phyloP scores from a whole-genome alignment of 2,797 vertebrate genomes.

The Aselliscus stoliczkanus region DNA sequence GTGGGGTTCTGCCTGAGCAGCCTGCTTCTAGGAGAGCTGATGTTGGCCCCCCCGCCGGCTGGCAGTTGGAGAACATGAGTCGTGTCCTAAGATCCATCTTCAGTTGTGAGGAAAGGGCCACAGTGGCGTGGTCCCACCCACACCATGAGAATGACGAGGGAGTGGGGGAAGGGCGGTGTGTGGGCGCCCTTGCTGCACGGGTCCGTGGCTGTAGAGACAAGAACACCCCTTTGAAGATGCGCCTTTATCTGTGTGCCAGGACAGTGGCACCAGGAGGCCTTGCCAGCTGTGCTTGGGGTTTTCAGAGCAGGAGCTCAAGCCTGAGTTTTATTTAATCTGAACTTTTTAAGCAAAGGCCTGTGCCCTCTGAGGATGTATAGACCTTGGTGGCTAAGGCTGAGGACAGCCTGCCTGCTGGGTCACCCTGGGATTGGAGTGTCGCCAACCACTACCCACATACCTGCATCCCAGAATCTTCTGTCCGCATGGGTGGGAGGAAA shows the following conservation, averaged over 20 bases:
- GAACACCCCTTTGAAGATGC: not conserved
- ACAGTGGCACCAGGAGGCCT: not conserved
- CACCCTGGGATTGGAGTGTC: not conserved
- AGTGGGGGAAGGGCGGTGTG: not conserved
- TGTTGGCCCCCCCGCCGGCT: not conserved
- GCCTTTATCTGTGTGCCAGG: not conserved
- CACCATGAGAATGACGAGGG: no score
- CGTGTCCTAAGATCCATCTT: not conserved
- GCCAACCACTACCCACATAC: no score
- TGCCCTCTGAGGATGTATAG: not conserved
- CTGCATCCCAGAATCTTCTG: not conserved
- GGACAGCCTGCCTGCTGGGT: not conserved
- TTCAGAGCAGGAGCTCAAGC: not conserved
- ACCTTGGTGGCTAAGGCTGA: no score
- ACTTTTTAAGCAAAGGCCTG: not conserved
- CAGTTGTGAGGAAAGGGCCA: rapidly evolving
- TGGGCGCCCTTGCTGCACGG: not conserved
- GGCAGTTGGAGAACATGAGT: not conserved
- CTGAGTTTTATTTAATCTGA: not conserved
- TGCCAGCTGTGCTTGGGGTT: not conserved
- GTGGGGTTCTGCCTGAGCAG: not conserved
- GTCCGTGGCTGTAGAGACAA: no score
- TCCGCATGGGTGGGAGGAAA: not conserved
- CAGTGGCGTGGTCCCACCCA: rapidly evolving
- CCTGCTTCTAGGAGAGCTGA: not conserved